Percentiles rank a stretch among this genome's conserved stretches.
Conservation (phyloP, 2,888 invertebrate species). For the Hypena proboscidalis region DNA sequence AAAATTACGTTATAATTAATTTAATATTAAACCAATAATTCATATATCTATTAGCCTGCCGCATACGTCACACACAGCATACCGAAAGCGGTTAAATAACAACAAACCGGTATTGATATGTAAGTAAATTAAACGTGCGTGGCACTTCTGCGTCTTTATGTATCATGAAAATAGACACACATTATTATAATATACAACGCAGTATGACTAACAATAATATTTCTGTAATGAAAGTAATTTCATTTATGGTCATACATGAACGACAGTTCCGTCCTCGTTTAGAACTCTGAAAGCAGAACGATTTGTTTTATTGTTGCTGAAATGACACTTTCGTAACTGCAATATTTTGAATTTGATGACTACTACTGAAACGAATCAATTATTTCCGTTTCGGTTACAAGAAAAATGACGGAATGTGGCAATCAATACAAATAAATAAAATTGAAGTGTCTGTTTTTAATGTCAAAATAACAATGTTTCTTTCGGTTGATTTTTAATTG, state of each 20-base stretch:
- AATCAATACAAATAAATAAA: too few relatives aligned
- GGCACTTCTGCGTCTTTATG: too few relatives aligned
- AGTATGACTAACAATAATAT: conserved; percentile 27
- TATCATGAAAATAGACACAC: conserved; percentile 16
- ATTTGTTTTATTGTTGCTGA: conserved; percentile 4
- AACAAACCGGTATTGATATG: too few relatives aligned
- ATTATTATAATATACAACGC: conserved; percentile 15
- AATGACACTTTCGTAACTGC: conserved; percentile 4
- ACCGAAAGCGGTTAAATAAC: too few relatives aligned
- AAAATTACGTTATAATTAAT: too few relatives aligned
- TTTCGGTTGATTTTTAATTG: too few relatives aligned
- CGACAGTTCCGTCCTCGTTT: conserved; percentile 20
- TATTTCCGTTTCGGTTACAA: not conserved
- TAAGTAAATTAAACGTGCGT: too few relatives aligned
- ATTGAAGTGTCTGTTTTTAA: too few relatives aligned
- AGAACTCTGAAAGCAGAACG: conserved; percentile 12
- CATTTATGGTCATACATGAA: conserved; percentile 11
- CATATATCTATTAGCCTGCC: too few relatives aligned
- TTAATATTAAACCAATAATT: too few relatives aligned
- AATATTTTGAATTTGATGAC: conserved; percentile 5
- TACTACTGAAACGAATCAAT: conserved; percentile 1
- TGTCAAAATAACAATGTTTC: too few relatives aligned
- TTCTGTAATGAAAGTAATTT: conserved; percentile 31
- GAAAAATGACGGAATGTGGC: not conserved
- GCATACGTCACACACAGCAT: too few relatives aligned